phyloP scores from a whole-genome alignment of 2,113 vertebrate species.

The Amphiprion percula region DNA sequence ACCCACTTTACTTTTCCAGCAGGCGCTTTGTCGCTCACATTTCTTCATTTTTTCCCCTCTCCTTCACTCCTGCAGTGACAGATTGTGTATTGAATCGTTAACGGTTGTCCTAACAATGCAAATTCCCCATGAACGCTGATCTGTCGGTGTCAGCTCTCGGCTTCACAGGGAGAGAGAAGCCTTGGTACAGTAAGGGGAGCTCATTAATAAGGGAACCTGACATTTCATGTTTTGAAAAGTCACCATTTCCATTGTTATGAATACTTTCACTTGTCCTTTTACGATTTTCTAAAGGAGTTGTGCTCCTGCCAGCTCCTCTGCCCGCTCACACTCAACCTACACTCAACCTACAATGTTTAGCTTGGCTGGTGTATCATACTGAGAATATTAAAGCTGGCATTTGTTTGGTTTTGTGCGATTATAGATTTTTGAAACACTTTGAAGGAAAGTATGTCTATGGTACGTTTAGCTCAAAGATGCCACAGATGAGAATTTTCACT shows the following conservation, averaged over 20 bases:
- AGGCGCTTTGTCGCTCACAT: slow-evolving; percentile 18
- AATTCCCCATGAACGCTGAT: slow-evolving; percentile 34
- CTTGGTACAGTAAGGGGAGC: not conserved
- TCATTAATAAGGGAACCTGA: slow-evolving; percentile 47
- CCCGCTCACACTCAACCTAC: not conserved
- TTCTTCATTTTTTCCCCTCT: not conserved
- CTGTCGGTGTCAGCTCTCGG: slow-evolving; percentile 7
- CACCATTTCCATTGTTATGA: slow-evolving; percentile 4
- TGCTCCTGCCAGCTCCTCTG: not conserved
- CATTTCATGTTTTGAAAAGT: slow-evolving; percentile 35
- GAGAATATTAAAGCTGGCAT: not conserved
- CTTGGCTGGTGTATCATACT: not conserved
- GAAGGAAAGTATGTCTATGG: no score
- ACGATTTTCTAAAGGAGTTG: slow-evolving; percentile 5
- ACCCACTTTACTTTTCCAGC: slow-evolving; percentile 42
- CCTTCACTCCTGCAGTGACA: slow-evolving; percentile 22
- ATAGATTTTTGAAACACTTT: not conserved
- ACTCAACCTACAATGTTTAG: not conserved
- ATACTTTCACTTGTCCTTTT: slow-evolving; percentile 16
- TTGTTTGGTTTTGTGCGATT: not conserved
- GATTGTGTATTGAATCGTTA: slow-evolving; percentile 59
- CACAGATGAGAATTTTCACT: no score
- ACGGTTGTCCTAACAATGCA: slow-evolving; percentile 52
- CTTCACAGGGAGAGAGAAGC: slow-evolving; percentile 22
- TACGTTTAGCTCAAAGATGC: no score